These are phyloP conservation scores for Corythaeola cristata DNA, from an alignment of 2,113 vertebrate genomes.

Conservation along the genomic window DNA sequence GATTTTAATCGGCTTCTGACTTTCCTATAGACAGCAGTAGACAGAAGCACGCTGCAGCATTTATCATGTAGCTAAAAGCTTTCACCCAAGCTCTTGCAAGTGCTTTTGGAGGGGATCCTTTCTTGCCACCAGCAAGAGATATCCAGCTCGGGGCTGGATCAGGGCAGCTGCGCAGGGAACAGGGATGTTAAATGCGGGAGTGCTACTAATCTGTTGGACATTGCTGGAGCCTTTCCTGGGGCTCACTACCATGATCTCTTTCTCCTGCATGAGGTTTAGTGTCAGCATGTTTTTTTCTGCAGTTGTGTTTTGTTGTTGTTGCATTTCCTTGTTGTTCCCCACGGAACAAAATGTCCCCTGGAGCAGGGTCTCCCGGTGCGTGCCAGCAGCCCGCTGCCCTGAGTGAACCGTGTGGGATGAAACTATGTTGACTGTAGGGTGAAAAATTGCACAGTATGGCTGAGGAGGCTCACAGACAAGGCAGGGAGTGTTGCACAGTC, in stretches of 20 bases:
- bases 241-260: rapidly evolving
- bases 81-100: neutral
- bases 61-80: neutral
- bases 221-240: neutral
- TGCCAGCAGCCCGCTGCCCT: neutral
- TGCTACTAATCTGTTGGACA: neutral
- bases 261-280: neutral
- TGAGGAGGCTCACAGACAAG: neutral
- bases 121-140: neutral
- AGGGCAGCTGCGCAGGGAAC: neutral
- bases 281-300: neutral
- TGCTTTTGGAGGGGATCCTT: neutral
- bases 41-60: neutral
- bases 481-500: neutral
- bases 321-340: neutral
- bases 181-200: no score
- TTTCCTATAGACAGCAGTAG: neutral
- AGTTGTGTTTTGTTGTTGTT: neutral
- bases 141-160: neutral
- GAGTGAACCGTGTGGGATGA: neutral
- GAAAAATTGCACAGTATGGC: neutral
- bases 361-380: neutral
- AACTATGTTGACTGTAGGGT: neutral
- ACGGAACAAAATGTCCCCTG: neutral
- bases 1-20: neutral